Base-by-base conservation (phyloP, 2,888 invertebrate genomes). In the Notodonta ziczac region DNA sequence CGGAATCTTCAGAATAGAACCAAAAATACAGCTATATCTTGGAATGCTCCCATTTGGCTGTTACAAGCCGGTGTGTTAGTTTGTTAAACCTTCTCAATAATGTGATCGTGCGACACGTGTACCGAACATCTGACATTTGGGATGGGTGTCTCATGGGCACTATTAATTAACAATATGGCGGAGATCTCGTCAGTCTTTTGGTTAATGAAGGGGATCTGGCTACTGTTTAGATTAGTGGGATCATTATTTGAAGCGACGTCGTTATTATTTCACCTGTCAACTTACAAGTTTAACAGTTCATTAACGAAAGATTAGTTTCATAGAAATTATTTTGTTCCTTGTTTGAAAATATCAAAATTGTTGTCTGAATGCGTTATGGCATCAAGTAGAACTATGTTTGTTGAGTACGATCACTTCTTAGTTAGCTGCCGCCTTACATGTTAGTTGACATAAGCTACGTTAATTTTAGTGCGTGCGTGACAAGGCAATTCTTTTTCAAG, bases 91-190 rank as follows among this genome's bases (percentile, higher is more conserved):
- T 60, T 63, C 24, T 39, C 53, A 59, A 63, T 69, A 61, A 60
- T 58, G 61, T 61, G 61, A 62, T 65, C 50, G 7, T 44, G 51
- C 51, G 55, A 69, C 70, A 71, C 60, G 65, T 75, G 69, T 73
- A 67, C 44, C 54, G 52, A 61, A 69, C 69, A 73, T 65, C 71
- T 69, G 76, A 71, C 67, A 73, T 74, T 65, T 62, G 48, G 65
- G 69, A 65, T 62, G 62, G 67, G 51, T 57, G 55, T 63, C 63
- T 61, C 63, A 69, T 52, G 59, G 61, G 67, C 67, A 69, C 65
- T 65, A 69, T 67, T 73, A 67, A 75, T 73, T 75, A 67, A 73
- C 66, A 60, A 61, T 67, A 62, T 56, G 52, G 51, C 60, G 57
- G 44, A 65, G 62, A 66, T 61, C 68, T 54, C 60, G 60, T n/a